phyloP scores from a whole-genome alignment of 2,888 invertebrate genomes.

The Fragum whitleyi region DNA sequence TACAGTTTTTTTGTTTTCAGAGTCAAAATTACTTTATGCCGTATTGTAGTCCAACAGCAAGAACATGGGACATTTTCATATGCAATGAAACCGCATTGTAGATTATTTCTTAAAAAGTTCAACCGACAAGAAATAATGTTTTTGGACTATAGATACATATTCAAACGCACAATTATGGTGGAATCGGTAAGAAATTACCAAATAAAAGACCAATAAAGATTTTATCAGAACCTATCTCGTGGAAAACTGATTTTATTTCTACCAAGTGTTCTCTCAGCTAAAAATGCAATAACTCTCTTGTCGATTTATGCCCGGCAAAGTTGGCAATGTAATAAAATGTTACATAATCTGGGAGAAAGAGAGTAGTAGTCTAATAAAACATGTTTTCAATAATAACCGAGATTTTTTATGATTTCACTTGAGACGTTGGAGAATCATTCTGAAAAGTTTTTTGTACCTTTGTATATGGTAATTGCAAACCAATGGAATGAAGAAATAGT shows the following conservation, averaged over 20 bases:
- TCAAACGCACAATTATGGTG: background rate
- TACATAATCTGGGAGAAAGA: conserved; percentile 6
- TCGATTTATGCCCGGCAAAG: background rate
- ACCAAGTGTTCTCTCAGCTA: background rate
- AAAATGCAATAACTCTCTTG: background rate
- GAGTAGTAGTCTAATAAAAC: background rate
- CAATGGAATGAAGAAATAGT: no score
- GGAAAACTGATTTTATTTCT: conserved; percentile 7
- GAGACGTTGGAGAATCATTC: background rate
- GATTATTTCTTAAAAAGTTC: no score
- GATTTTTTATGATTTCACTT: background rate
- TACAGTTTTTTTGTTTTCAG: no score
- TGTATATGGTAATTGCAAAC: no score
- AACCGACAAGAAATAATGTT: no score
- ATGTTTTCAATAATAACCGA: conserved; percentile 12
- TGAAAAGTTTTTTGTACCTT: background rate
- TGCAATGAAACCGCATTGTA: no score
- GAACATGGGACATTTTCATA: no score
- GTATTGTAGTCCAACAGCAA: no score
- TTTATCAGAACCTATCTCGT: background rate
- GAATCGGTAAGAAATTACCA: background rate
- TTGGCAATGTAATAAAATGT: conserved; percentile 5
- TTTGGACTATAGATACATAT: no score
- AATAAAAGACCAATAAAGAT: conserved; percentile 5
- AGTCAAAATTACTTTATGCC: no score